Evolutionary conservation across 2,888 invertebrate genomes (phyloP), one percentile per base, ranked within the genome.

Genomic region (Cephonodes hylas): DNA sequence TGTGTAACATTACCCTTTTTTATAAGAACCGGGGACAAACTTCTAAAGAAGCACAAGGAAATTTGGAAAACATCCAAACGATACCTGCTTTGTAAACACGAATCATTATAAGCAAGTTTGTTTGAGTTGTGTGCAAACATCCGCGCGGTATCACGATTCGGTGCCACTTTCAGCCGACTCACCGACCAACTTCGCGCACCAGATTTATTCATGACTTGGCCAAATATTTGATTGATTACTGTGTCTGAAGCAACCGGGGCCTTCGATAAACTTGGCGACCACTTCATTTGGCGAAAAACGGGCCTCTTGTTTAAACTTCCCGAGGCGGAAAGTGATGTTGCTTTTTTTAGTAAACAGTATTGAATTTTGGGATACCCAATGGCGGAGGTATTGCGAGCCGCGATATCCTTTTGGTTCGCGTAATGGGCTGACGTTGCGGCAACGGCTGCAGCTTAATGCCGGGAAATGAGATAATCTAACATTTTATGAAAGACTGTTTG

Each of bases 141-240:
- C 42, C 48, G n/a, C 22, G 25, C 23, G 22, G 59, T 46, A 46
- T 34, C 46, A 23, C 31, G 59, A 59, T 20, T 10, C 59, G 10
- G 10, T 23, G 45, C 60, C 42, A 53, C 23, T 60, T 60, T 48
- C 31, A 60, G 48, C 25, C 38, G 46, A 60, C 46, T 60, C 60
- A 60, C 60, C 42, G 48, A 34, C 27, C 10, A 60, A 60, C 60
- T 60, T 84, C 77, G 78, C 73, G 44, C 67, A 69, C 75, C 73
- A 81, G 85, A 88, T 88, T 89, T 89, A 88, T 88, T 88, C 88
- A 87, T 89, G 89, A 89, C 86, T 87, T 81, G 70, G 79, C 84
- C 84, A 82, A 84, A 89, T 89, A 89, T 89, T 90, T 91, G 91
- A 91, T 91, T 91, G 91, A 91, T 91, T 83, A 84, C 84, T 75